phyloP scores from a whole-genome alignment of 2,888 invertebrate genomes.

The Drosophila koepferae region DNA sequence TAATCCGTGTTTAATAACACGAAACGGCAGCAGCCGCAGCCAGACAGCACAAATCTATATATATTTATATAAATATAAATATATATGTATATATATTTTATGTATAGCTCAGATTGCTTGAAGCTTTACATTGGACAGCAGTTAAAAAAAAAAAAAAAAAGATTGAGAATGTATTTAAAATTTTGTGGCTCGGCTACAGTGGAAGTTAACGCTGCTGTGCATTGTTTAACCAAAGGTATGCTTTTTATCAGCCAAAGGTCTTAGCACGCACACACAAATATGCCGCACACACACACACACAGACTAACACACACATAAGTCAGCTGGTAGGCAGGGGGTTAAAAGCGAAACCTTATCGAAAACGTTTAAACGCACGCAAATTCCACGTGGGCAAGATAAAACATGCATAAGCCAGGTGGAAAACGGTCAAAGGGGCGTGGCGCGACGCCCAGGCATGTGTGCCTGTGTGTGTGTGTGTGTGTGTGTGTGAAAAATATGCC shows the following conservation, averaged over 20 bases:
- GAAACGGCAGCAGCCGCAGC: slow-evolving; percentile 44
- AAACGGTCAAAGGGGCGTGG: slow-evolving; percentile 53
- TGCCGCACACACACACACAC: slow-evolving; percentile 65
- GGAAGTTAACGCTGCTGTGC: slow-evolving; percentile 55
- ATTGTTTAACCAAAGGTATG: slow-evolving; percentile 72
- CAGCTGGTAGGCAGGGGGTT: slow-evolving; percentile 63
- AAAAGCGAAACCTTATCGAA: slow-evolving; percentile 81
- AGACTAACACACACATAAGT: slow-evolving; percentile 43
- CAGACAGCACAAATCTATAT: slow-evolving; percentile 34
- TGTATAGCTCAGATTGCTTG: slow-evolving; percentile 42
- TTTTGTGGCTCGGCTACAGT: slow-evolving; percentile 17
- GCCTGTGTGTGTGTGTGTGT: too few species aligned
- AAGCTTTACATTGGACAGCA: slow-evolving; percentile 49
- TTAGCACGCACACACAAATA: slow-evolving; percentile 80
- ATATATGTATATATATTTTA: not conserved
- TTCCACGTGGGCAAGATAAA: slow-evolving; percentile 82
- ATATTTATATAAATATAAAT: not conserved
- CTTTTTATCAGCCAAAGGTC: slow-evolving; percentile 79
- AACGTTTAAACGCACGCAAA: slow-evolving; percentile 82
- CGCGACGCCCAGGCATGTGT: slow-evolving; percentile 15
- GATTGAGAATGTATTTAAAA: slow-evolving; percentile 35
- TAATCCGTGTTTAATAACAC: slow-evolving; percentile 81
- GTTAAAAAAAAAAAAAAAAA: slow-evolving; percentile 18
- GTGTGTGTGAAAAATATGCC: slow-evolving; percentile 78
- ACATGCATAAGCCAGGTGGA: slow-evolving; percentile 75